phyloP scores from a whole-genome alignment of 2,797 vertebrate genomes.

The Danio albolineatus region DNA sequence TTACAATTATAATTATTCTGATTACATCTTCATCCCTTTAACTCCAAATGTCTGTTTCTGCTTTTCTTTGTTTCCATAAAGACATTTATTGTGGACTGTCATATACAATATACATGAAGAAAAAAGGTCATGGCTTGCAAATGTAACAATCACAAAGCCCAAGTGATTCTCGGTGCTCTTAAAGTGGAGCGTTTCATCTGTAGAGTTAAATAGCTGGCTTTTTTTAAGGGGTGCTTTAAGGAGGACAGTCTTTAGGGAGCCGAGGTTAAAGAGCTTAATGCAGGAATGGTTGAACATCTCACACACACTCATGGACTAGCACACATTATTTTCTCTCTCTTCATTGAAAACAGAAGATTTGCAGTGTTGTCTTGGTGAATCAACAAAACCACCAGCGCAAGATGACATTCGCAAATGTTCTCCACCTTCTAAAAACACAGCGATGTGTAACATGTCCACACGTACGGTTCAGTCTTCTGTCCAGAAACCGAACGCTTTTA shows the following conservation, averaged over 20 bases:
- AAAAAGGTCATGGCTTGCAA: slow-evolving; percentile 79
- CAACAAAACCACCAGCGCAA: slow-evolving; percentile 47
- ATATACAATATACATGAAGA: slow-evolving; percentile 60
- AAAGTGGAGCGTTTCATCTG: slow-evolving; percentile 73
- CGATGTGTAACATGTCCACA: slow-evolving; percentile 36
- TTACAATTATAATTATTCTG: slow-evolving; percentile 26
- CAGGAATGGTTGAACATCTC: slow-evolving; percentile 59
- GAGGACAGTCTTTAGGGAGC: slow-evolving; percentile 47
- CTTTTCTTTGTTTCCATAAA: slow-evolving; percentile 48
- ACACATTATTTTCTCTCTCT: slow-evolving; percentile 39
- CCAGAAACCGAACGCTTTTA: slow-evolving; percentile 26
- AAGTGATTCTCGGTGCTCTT: slow-evolving; percentile 73
- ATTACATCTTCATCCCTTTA: slow-evolving; percentile 32
- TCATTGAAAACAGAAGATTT: slow-evolving; percentile 48
- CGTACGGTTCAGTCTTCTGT: slow-evolving; percentile 18
- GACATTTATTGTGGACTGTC: slow-evolving; percentile 66
- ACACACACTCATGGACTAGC: slow-evolving; percentile 54
- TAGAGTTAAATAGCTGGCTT: slow-evolving; percentile 66
- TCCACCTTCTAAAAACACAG: slow-evolving; percentile 37
- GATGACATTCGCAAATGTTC: slow-evolving; percentile 49
- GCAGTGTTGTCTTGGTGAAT: slow-evolving; percentile 54
- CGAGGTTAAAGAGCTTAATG: slow-evolving; percentile 58
- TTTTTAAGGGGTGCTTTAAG: slow-evolving; percentile 60
- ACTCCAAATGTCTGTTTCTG: slow-evolving; percentile 40
- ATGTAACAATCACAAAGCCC: slow-evolving; percentile 77